Evolutionary conservation across 2,888 invertebrate genomes (phyloP).

Genomic region (Andrena flavipes): DNA sequence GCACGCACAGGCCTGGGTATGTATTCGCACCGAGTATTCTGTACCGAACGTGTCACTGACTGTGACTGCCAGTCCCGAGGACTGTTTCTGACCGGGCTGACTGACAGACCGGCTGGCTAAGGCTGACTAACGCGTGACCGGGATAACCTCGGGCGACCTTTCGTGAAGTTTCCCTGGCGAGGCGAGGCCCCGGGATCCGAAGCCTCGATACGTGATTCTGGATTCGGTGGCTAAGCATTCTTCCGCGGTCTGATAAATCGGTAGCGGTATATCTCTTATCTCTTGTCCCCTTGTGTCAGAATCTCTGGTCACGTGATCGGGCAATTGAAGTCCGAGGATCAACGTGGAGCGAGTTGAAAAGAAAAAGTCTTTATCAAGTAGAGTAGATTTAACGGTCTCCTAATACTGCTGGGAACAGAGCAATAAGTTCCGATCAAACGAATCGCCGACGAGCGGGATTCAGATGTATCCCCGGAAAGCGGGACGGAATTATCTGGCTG

Average conservation of each 20-base stretch:
- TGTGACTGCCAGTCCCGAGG: constrained; percentile 46
- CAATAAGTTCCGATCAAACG: constrained; percentile 18
- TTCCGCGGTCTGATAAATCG: not conserved
- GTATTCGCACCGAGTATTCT: constrained; percentile 68
- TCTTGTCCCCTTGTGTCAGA: too few relatives aligned
- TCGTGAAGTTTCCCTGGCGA: constrained; percentile 26
- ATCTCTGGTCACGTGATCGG: too few relatives aligned
- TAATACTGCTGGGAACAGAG: not conserved
- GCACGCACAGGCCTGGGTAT: not conserved
- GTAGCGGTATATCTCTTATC: not conserved
- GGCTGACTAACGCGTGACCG: constrained; percentile 76
- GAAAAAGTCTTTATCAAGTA: not conserved
- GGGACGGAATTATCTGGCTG: constrained; percentile 44
- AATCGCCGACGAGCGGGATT: constrained; percentile 13
- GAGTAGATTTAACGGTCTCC: not conserved
- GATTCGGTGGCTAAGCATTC: not conserved
- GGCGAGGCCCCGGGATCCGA: not conserved
- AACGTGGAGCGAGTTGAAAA: too few relatives aligned
- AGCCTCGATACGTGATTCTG: not conserved
- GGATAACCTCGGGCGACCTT: constrained; percentile 67
- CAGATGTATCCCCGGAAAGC: constrained; percentile 39
- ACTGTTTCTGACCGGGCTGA: constrained; percentile 63
- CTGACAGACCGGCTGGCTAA: constrained; percentile 69
- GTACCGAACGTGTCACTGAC: constrained; percentile 68
- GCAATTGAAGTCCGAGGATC: too few relatives aligned